These are phyloP conservation scores for Monochamus saltuarius DNA, from an alignment of 1,140 invertebrate species.

Conservation along the genomic window DNA sequence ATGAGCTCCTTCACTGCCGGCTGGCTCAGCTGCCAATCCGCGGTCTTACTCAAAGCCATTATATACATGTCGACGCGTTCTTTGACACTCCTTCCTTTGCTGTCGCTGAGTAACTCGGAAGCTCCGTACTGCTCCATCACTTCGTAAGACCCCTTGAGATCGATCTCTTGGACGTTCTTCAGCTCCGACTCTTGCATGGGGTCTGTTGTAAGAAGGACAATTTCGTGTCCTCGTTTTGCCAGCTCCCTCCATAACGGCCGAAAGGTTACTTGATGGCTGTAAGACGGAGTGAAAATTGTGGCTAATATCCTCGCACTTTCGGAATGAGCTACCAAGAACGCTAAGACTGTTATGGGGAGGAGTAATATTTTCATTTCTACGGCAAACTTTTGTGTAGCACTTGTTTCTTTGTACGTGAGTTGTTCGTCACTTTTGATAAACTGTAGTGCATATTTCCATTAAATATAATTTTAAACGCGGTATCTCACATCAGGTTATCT, in stretches of 20 bases:
- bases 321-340: not conserved
- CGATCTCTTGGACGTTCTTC: slow-evolving; percentile 39
- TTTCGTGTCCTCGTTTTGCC: slow-evolving; percentile 44
- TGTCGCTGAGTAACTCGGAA: too few relatives aligned
- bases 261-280: slow-evolving; percentile 50
- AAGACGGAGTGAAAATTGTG: slow-evolving; percentile 47
- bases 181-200: slow-evolving; percentile 25
- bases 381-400: too few relatives aligned
- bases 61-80: too few relatives aligned
- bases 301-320: slow-evolving; percentile 45
- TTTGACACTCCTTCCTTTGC: too few relatives aligned
- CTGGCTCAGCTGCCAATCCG: not conserved
- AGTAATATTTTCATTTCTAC: too few relatives aligned
- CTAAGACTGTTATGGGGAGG: not conserved
- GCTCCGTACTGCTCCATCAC: too few relatives aligned
- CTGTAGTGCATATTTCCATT: too few relatives aligned
- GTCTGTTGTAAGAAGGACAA: slow-evolving; percentile 31
- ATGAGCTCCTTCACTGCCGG: slow-evolving; percentile 2
- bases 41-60: not conserved
- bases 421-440: too few relatives aligned
- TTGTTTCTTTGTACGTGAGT: too few relatives aligned
- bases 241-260: slow-evolving; percentile 47
- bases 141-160: slow-evolving; percentile 35
- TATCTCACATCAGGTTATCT: too few relatives aligned
- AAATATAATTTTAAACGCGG: too few relatives aligned